These are phyloP conservation scores for Macroramphosus scolopax DNA, from an alignment of 2,797 vertebrate genomes.

Conservation along the genomic window DNA sequence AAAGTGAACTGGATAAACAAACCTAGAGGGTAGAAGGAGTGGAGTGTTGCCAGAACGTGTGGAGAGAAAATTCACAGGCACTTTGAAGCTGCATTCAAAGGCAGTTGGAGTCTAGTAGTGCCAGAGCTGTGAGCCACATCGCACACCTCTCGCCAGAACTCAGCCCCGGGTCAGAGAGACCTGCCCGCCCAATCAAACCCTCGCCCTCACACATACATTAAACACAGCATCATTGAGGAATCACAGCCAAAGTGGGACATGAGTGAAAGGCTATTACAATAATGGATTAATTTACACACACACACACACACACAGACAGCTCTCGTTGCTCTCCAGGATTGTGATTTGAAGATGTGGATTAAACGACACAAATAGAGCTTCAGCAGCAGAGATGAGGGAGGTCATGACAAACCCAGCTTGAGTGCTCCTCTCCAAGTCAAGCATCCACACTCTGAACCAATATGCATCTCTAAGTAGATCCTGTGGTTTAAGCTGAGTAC, in stretches of 20 bases:
- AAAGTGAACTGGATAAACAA: constrained; percentile 49
- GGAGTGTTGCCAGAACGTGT: constrained; percentile 55
- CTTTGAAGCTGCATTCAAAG: constrained; percentile 81
- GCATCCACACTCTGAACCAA: constrained; percentile 53
- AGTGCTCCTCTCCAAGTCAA: constrained; percentile 52
- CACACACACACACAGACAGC: constrained; percentile 13
- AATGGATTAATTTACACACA: constrained; percentile 51
- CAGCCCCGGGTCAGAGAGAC: constrained; percentile 43
- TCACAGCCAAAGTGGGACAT: constrained; percentile 41
- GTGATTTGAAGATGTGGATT: constrained; percentile 45
- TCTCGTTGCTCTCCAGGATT: constrained; percentile 52
- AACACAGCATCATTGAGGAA: constrained; percentile 28
- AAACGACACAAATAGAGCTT: no score
- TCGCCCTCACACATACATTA: constrained; percentile 31
- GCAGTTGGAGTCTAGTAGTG: constrained; percentile 70
- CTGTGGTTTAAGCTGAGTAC: constrained; percentile 42
- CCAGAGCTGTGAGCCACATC: constrained; percentile 66
- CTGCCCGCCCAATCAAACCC: constrained; percentile 54
- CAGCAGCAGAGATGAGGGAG: constrained; percentile 52
- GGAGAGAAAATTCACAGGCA: constrained; percentile 54
- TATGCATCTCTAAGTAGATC: constrained; percentile 50
- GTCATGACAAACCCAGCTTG: constrained; percentile 47
- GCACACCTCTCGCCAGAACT: constrained; percentile 57
- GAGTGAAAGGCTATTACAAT: constrained; percentile 61
- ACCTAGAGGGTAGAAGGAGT: constrained; percentile 22